A percentile compares a stretch with the other conserved stretches of the same genome.
Evolutionary conservation across 2,113 vertebrate genomes (phyloP).

Genomic region (Rhinolophus sinicus): DNA sequence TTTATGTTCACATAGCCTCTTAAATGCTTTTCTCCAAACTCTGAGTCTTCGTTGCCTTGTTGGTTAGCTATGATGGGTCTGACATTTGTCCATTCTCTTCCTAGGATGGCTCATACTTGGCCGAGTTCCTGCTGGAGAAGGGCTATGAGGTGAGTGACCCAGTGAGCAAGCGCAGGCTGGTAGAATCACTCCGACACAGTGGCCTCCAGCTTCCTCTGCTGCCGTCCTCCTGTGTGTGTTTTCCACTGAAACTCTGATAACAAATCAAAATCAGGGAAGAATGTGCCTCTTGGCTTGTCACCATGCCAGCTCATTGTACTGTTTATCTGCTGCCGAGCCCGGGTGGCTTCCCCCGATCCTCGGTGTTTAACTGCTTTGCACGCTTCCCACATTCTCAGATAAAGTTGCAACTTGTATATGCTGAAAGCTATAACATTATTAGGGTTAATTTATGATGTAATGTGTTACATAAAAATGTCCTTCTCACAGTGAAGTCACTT

Average conservation of each 20-base stretch:
- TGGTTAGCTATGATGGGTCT: slow-evolving; percentile 51
- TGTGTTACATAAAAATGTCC: slow-evolving; percentile 62
- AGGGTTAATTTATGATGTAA: slow-evolving; percentile 81
- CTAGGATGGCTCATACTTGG: slow-evolving; percentile 99
- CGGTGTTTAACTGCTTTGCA: slow-evolving; percentile 78
- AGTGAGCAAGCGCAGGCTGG: slow-evolving; percentile 85
- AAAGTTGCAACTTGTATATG: slow-evolving; percentile 79
- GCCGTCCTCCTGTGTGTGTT: slow-evolving; percentile 86
- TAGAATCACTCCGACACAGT: slow-evolving; percentile 81
- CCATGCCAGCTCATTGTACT: slow-evolving; percentile 91
- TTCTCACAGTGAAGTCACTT: slow-evolving; percentile 56
- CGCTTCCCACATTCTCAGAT: slow-evolving; percentile 84
- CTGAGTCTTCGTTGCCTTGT: slow-evolving; percentile 2
- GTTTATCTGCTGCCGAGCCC: slow-evolving; percentile 83
- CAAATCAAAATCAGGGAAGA: slow-evolving; percentile 91
- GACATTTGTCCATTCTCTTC: slow-evolving; percentile 82
- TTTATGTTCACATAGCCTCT: background rate
- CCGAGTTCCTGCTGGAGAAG: slow-evolving; percentile 97
- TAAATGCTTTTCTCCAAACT: background rate
- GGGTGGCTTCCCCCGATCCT: slow-evolving; percentile 83
- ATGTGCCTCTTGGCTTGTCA: slow-evolving; percentile 87
- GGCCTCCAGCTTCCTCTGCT: slow-evolving; percentile 83
- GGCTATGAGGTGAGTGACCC: slow-evolving; percentile 96
- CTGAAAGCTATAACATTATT: slow-evolving; percentile 76
- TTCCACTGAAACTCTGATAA: slow-evolving; percentile 93